Conservation (phyloP, 2,797 vertebrate species). For the Syngnathus rostellatus region DNA sequence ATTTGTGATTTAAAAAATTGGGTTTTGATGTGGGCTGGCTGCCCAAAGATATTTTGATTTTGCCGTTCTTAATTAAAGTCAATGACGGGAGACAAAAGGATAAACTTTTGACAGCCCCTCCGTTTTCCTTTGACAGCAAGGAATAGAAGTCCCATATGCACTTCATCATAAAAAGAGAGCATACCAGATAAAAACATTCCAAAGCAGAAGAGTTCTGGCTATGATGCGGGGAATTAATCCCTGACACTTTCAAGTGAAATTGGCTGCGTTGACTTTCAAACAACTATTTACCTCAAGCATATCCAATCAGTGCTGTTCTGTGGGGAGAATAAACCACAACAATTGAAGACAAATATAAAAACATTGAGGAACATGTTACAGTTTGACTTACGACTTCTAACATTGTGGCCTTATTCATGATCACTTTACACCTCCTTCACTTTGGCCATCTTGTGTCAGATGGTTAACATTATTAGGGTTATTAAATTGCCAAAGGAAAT, state of each 20-base stretch:
- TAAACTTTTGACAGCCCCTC: conserved; percentile 24
- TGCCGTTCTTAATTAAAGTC: conserved; percentile 49
- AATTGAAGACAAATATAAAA: neutral
- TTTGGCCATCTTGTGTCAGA: neutral
- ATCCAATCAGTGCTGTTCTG: neutral
- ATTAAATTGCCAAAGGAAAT: neutral
- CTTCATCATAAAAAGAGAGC: neutral
- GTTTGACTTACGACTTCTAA: neutral
- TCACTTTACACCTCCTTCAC: neutral
- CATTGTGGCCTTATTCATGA: neutral
- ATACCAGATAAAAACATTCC: neutral
- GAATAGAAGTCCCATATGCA: neutral
- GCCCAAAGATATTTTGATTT: conserved; percentile 44
- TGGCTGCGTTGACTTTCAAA: neutral
- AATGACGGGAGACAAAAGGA: conserved; percentile 31
- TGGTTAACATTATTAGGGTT: neutral
- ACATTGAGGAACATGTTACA: neutral
- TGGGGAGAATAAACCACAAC: neutral
- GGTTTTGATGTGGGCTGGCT: conserved; percentile 31
- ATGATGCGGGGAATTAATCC: neutral
- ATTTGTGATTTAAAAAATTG: conserved; percentile 27
- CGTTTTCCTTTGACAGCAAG: conserved; percentile 13
- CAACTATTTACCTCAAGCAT: neutral
- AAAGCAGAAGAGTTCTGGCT: neutral
- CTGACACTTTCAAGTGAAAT: neutral